phyloP scores from a whole-genome alignment of 2,113 vertebrate species.

The Megaceryle maxima region DNA sequence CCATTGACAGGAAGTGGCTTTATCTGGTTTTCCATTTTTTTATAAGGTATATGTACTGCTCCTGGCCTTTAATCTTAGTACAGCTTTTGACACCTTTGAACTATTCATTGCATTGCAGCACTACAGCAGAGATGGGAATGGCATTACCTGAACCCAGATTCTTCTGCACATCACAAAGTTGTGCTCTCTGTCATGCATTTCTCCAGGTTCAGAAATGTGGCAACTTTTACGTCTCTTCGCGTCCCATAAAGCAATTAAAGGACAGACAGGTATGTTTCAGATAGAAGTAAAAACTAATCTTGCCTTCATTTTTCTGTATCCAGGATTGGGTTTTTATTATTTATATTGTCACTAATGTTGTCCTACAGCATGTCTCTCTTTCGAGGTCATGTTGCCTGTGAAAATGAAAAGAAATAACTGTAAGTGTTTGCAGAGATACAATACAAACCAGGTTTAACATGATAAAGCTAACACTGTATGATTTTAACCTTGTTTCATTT shows the following conservation, averaged over 20 bases:
- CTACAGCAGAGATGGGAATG: neutral
- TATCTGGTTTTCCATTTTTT: neutral
- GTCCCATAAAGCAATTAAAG: neutral
- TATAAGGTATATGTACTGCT: neutral
- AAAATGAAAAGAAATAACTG: neutral
- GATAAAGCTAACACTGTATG: neutral
- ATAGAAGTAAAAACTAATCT: neutral
- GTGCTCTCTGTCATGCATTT: neutral
- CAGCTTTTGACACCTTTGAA: neutral
- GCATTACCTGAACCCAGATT: neutral
- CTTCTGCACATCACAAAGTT: neutral
- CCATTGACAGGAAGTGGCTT: neutral
- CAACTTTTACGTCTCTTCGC: neutral
- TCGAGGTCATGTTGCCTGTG: neutral
- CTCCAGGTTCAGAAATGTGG: neutral
- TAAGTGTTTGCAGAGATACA: neutral
- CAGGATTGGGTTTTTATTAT: neutral
- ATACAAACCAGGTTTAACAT: neutral
- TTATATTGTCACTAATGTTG: neutral
- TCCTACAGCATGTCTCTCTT: neutral
- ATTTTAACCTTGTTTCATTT: neutral
- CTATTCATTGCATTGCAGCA: neutral
- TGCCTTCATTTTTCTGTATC: neutral
- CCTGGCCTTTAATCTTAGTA: neutral
- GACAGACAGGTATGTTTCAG: neutral